Percentiles rank a stretch among this genome's conserved stretches.
Evolutionary conservation across 2,888 invertebrate species (phyloP).

Genomic region (Tyria jacobaeae): DNA sequence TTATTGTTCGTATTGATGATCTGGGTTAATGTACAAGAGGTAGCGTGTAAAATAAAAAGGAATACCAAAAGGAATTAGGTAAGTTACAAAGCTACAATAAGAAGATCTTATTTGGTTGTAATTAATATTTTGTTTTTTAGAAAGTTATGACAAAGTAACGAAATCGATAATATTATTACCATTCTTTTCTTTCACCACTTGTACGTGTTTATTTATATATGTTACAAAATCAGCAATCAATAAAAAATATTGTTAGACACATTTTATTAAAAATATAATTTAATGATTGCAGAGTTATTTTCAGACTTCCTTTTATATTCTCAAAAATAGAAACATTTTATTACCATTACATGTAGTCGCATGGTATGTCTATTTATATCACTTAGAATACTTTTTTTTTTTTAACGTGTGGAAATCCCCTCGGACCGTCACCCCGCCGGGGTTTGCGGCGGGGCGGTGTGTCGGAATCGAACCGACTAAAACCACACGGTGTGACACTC

Average conservation of each 20-base stretch:
- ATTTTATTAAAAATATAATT: not conserved
- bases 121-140: too few relatives aligned
- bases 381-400: too few relatives aligned
- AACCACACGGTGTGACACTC: too few relatives aligned
- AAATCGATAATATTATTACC: too few relatives aligned
- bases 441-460: too few relatives aligned
- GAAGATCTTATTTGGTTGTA: not conserved
- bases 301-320: not conserved
- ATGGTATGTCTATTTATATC: not conserved
- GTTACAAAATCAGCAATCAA: not conserved
- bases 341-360: not conserved
- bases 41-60: not conserved
- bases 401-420: too few relatives aligned
- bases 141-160: too few relatives aligned
- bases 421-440: too few relatives aligned
- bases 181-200: too few relatives aligned
- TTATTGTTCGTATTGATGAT: conserved; percentile 44
- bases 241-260: not conserved
- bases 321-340: not conserved
- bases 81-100: too few relatives aligned
- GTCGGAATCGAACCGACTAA: too few relatives aligned
- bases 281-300: not conserved
- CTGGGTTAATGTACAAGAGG: conserved; percentile 8
- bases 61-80: too few relatives aligned
- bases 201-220: not conserved